A percentile compares a stretch with the other conserved stretches of the same genome.
phyloP scores from a whole-genome alignment of 2,113 vertebrate species.

The Hylia prasina region DNA sequence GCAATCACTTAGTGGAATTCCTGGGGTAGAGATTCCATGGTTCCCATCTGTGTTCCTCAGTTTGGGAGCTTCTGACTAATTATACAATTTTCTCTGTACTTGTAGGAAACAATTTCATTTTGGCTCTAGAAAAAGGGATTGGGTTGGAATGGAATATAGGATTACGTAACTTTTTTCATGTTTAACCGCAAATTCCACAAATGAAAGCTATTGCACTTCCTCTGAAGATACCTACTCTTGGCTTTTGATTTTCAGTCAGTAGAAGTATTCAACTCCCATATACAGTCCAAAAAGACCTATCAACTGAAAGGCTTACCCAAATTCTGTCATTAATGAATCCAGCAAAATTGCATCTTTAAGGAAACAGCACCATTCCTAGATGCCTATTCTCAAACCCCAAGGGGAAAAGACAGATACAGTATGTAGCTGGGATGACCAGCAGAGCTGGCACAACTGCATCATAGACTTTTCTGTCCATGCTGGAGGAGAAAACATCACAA shows the following conservation, averaged over 20 bases:
- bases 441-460: not conserved
- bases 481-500: not conserved
- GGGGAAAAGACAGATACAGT: not conserved
- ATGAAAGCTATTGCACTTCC: constrained; percentile 20
- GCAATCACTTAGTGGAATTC: constrained; percentile 28
- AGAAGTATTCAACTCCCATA: not conserved
- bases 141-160: constrained; percentile 8
- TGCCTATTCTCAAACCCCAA: not conserved
- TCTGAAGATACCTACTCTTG: constrained; percentile 35
- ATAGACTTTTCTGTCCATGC: not conserved
- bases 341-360: not conserved
- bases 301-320: not conserved
- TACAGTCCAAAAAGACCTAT: not conserved
- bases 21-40: constrained; percentile 11
- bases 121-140: constrained; percentile 45
- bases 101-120: constrained; percentile 51
- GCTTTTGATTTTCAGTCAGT: not conserved
- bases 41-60: constrained; percentile 46
- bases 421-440: not conserved
- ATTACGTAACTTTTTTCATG: constrained; percentile 31
- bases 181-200: constrained; percentile 32
- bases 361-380: not conserved
- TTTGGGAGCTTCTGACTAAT: constrained; percentile 49
- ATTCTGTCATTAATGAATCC: not conserved
- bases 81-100: constrained; percentile 25